Evolutionary conservation across 92 coral and sea anemone species (phyloP).

Genomic region (Diadumene lineata): DNA sequence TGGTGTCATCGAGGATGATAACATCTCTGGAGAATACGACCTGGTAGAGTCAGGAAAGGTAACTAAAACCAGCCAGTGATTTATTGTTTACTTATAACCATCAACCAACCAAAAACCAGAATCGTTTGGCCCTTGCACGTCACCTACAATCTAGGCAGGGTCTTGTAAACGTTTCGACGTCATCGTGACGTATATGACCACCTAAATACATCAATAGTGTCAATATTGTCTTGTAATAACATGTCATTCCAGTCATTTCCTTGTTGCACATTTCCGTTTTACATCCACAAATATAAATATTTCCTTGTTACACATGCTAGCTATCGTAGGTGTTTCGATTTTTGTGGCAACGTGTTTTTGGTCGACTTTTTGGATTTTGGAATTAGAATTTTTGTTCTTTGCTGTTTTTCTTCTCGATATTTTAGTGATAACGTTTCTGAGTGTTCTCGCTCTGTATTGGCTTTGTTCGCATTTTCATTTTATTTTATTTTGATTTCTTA

Average conservation of each 20-base stretch:
- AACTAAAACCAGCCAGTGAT: constrained; percentile 8
- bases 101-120: too few species aligned
- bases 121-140: too few species aligned
- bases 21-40: constrained; percentile 87
- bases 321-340: background rate
- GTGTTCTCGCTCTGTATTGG: too few species aligned
- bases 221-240: background rate
- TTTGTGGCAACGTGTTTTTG: background rate
- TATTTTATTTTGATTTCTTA: too few species aligned
- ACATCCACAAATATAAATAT: background rate
- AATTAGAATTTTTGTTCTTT: background rate
- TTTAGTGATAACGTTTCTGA: too few species aligned
- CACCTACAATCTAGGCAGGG: too few species aligned
- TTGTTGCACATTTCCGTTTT: background rate
- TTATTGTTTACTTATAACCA: constrained; percentile 12
- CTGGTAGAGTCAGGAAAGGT: constrained; percentile 91
- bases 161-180: too few species aligned
- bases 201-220: background rate
- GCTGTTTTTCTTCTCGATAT: background rate
- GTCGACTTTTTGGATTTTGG: background rate
- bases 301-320: background rate
- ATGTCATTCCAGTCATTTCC: background rate
- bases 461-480: too few species aligned
- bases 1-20: constrained; percentile 96
- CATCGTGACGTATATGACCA: constrained; percentile 6